Conservation (phyloP, 2,888 invertebrate genomes). For the Muschampia plurimacula region DNA sequence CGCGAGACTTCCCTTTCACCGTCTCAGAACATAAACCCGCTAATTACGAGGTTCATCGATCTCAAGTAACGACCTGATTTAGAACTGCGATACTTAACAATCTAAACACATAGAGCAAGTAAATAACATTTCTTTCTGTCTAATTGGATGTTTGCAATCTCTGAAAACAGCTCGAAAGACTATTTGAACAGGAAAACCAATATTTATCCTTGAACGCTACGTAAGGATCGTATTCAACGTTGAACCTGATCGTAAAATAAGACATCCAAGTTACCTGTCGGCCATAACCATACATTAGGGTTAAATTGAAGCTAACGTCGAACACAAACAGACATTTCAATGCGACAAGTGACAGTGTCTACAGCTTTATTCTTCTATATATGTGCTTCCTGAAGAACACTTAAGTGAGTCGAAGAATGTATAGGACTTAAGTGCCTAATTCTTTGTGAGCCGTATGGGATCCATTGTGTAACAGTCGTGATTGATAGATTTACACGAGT, state of each 20-base stretch:
- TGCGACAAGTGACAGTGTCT: slow-evolving; percentile 35
- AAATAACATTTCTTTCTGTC: slow-evolving; percentile 34
- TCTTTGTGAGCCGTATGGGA: slow-evolving; percentile 25
- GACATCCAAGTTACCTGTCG: slow-evolving; percentile 30
- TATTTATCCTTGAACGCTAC: slow-evolving; percentile 35
- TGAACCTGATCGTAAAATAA: slow-evolving; percentile 31
- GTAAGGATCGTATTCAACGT: slow-evolving; percentile 35
- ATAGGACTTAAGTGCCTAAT: slow-evolving; percentile 30
- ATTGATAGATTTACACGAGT: slow-evolving; percentile 27
- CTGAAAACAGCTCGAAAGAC: slow-evolving; percentile 19
- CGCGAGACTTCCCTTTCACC: slow-evolving; percentile 69
- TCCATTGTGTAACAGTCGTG: slow-evolving; percentile 29
- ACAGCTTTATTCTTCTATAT: slow-evolving; percentile 20
- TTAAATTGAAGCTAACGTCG: slow-evolving; percentile 34
- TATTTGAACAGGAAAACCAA: slow-evolving; percentile 36
- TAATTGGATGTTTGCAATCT: slow-evolving; percentile 32
- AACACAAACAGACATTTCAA: slow-evolving; percentile 34
- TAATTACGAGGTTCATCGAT: slow-evolving; percentile 70
- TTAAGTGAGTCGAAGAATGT: slow-evolving; percentile 21
- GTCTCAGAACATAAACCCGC: slow-evolving; percentile 64
- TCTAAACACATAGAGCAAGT: slow-evolving; percentile 39
- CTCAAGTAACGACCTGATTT: slow-evolving; percentile 58
- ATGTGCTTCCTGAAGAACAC: slow-evolving; percentile 26
- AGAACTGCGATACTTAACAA: slow-evolving; percentile 44
- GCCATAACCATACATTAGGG: slow-evolving; percentile 35